A percentile compares a stretch with the other conserved stretches of the same genome.
These are phyloP conservation scores for Porites lobata DNA, from an alignment of 92 coral and sea anemone genomes.

Conservation along the genomic window DNA sequence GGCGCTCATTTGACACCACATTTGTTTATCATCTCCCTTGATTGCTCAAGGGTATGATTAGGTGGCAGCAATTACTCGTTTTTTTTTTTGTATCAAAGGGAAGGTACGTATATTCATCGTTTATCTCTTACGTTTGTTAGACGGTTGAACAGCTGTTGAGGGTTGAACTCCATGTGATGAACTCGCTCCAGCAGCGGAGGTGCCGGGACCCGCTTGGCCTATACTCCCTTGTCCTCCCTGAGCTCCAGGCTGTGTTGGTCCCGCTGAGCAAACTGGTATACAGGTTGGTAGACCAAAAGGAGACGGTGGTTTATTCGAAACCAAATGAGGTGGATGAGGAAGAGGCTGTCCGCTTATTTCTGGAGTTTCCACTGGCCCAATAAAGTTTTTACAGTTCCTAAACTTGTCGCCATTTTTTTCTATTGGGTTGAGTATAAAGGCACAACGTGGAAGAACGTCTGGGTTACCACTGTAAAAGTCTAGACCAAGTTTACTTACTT, in stretches of 20 bases:
- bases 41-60: no score
- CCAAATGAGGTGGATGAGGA: conserved; percentile 4
- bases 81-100: no score
- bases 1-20: no score
- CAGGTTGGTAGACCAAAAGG: background rate
- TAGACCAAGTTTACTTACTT: conserved; percentile 11
- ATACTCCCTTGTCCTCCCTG: background rate
- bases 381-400: conserved; percentile 41
- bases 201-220: background rate
- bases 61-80: no score
- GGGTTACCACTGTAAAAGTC: conserved; percentile 55
- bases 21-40: no score
- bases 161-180: background rate
- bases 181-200: background rate
- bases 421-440: conserved; percentile 55
- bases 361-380: conserved; percentile 21
- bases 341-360: conserved; percentile 51
- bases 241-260: background rate
- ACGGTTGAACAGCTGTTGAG: background rate
- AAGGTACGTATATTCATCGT: no score
- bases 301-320: background rate
- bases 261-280: conserved; percentile 19
- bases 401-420: conserved; percentile 4
- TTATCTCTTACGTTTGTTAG: background rate
- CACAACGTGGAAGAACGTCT: conserved; percentile 49